These are phyloP conservation scores for Lasaia peninsularis DNA, from an alignment of 1,140 invertebrate genomes.

Conservation along the genomic window DNA sequence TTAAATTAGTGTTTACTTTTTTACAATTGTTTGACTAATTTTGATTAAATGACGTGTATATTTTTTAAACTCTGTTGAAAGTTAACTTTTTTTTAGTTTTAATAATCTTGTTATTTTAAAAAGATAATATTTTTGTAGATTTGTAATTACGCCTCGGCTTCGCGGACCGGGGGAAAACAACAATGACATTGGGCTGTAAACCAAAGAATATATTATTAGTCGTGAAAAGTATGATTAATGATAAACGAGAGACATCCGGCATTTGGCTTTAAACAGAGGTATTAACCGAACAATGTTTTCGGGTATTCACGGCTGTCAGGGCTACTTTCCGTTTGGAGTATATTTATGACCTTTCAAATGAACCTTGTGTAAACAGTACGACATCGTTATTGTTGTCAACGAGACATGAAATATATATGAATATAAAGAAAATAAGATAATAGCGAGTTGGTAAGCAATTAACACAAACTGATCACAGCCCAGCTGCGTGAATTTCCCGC, in stretches of 20 bases:
- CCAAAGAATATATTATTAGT: too few species aligned
- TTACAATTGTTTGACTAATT: neutral
- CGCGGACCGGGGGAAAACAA: too few species aligned
- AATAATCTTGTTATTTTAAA: too few species aligned
- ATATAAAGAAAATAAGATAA: slow-evolving; percentile 53
- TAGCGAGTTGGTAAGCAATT: slow-evolving; percentile 60
- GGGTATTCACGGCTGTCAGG: neutral
- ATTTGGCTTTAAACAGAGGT: neutral
- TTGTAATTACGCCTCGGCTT: too few species aligned
- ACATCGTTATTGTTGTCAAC: slow-evolving; percentile 22
- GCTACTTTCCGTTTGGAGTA: neutral
- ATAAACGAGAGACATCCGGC: neutral
- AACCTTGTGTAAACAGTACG: neutral
- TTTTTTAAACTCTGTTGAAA: neutral
- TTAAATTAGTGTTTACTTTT: neutral
- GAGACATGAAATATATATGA: slow-evolving; percentile 11
- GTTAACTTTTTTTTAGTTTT: too few species aligned
- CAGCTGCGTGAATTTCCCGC: slow-evolving; percentile 72
- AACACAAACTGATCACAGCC: slow-evolving; percentile 65
- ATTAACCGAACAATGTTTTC: neutral
- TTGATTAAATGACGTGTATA: neutral
- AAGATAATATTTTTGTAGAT: too few species aligned
- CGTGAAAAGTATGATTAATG: neutral
- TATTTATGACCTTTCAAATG: slow-evolving; percentile 10
- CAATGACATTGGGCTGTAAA: too few species aligned